phyloP scores from a whole-genome alignment of 2,113 vertebrate species.

The Hemibagrus wyckioides region DNA sequence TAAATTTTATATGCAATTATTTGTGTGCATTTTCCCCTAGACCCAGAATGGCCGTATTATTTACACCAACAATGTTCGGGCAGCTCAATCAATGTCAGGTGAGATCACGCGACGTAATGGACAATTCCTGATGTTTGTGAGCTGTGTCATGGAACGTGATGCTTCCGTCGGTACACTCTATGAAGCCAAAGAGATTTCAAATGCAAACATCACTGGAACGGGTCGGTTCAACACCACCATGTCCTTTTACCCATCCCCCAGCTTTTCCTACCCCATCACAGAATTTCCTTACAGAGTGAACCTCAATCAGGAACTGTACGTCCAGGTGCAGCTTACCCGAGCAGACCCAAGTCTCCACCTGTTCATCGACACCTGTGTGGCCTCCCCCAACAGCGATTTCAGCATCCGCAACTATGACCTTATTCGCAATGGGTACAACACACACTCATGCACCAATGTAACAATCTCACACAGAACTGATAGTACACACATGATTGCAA shows the following conservation, averaged over 20 bases:
- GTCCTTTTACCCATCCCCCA: constrained; percentile 74
- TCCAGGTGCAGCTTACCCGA: constrained; percentile 70
- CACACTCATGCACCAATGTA: not conserved
- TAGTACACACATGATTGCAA: not conserved
- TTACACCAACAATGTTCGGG: constrained; percentile 50
- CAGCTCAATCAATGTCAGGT: not conserved
- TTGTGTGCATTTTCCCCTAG: not conserved
- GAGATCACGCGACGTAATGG: constrained; percentile 37
- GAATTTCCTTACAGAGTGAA: constrained; percentile 71
- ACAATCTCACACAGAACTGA: not conserved
- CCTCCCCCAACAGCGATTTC: constrained; percentile 76
- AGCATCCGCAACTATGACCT: constrained; percentile 70
- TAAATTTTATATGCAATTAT: too few relatives aligned
- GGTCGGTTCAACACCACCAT: constrained; percentile 80
- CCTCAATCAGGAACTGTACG: constrained; percentile 79
- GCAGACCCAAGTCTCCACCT: constrained; percentile 69
- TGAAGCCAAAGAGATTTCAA: constrained; percentile 46
- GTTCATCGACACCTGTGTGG: constrained; percentile 78
- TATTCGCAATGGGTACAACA: constrained; percentile 76
- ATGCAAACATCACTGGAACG: constrained; percentile 58
- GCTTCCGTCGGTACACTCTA: constrained; percentile 78
- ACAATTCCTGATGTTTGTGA: constrained; percentile 6
- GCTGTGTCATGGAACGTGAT: constrained; percentile 80
- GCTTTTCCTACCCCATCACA: constrained; percentile 66
- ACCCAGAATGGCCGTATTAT: constrained; percentile 35